Evolutionary conservation across 1,140 invertebrate species (phyloP), one percentile per base, ranked within the genome.

Genomic region (Eupeodes corollae): DNA sequence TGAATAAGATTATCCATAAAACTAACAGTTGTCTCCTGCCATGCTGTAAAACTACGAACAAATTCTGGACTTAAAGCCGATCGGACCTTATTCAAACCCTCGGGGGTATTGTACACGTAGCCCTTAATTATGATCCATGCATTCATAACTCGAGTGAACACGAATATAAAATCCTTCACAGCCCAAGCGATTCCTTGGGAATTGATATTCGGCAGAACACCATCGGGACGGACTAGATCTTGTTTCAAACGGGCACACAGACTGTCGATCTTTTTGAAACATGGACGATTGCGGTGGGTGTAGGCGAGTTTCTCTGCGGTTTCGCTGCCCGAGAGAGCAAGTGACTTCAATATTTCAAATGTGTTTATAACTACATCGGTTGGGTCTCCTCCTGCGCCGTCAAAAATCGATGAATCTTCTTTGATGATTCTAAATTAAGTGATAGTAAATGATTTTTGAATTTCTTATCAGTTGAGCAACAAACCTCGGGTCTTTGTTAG

Each of bases 91-190:
- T 60, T 60, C 1, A 68, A 46, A 11, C 61, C 63, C 2, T 66
- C 58, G 0, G 63, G 56, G 0, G 58, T 64, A 42, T 71, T 68
- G 19, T 73, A 72, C 30, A 74, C 64, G 52, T 75, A 75, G 1
- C 72, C 72, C 46, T 70, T 73, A 0, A 75, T 53, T 16, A 74
- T 72, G n/a, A 72, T 75, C 79, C 79, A 80, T n/a, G 77, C 78
- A 56, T 79, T 79, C 18, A 79, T 71, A 47, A 80, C 74, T 53
- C 78, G 70, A 6, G 79, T 76, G 61, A 79, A 80, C 1, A 78
- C 77, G 53, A 80, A 80, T 56, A 80, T 80, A 58, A 80, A 80
- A 56, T 80, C 79, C 58, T 82, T 82, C 0, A 79, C 78, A 0
- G 79, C 78, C 79, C 78, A 80, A 6, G 79, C 78, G 35, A 79